A percentile compares a stretch with the other conserved stretches of the same genome.
Conservation (phyloP, 2,113 vertebrate genomes). For the Phrynocephalus versicolor region DNA sequence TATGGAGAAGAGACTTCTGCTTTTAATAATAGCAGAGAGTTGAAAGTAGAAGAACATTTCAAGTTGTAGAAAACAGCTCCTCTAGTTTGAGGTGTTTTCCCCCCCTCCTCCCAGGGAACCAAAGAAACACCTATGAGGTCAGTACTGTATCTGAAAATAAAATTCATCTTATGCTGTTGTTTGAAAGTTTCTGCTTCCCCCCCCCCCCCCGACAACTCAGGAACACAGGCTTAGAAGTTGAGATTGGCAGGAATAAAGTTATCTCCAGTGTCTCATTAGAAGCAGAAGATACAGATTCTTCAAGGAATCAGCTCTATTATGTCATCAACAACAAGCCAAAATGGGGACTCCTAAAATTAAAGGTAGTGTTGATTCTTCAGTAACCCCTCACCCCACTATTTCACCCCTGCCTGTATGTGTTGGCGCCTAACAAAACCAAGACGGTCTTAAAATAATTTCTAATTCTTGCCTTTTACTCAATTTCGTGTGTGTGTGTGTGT, state of each 20-base stretch:
- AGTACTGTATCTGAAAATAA: not conserved
- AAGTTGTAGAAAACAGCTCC: not conserved
- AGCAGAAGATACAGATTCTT: slow-evolving; percentile 68
- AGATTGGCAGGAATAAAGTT: slow-evolving; percentile 65
- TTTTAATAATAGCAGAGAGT: not conserved
- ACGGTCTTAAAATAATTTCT: slow-evolving; percentile 6
- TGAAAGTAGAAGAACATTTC: not conserved
- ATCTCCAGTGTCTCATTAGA: slow-evolving; percentile 76
- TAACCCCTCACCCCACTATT: not conserved
- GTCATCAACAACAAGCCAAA: slow-evolving; percentile 59
- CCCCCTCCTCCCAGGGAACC: not conserved
- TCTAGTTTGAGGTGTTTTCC: not conserved
- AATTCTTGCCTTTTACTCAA: not conserved
- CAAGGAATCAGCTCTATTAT: slow-evolving; percentile 49
- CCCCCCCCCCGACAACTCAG: slow-evolving; percentile 32
- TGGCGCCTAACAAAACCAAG: not conserved
- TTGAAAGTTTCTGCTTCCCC: not conserved
- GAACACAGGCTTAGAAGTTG: slow-evolving; percentile 69
- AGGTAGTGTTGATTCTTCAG: slow-evolving; percentile 41
- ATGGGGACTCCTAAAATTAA: slow-evolving; percentile 71
- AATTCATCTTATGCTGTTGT: not conserved
- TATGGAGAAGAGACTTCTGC: not conserved
- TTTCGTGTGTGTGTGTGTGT: no score
- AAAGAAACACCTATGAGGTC: no score
- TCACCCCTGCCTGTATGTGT: not conserved